Evolutionary conservation across 1,140 invertebrate species (phyloP).

Genomic region (Oryzaephilus surinamensis): DNA sequence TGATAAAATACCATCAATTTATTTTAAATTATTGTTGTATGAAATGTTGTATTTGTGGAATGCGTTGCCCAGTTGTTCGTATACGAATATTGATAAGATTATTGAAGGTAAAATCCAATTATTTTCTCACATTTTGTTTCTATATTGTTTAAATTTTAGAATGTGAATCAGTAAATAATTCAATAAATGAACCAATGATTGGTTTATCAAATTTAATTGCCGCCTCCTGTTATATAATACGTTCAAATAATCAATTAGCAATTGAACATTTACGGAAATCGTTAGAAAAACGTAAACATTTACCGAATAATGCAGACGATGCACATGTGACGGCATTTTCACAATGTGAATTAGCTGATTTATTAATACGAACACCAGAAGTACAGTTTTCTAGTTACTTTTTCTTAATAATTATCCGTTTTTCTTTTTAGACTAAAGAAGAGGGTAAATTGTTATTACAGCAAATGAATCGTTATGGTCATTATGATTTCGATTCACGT

Average conservation of each 20-base stretch:
- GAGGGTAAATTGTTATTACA: slow-evolving; percentile 42
- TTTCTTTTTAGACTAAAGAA: slow-evolving; percentile 39
- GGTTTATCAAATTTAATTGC: slow-evolving; percentile 45
- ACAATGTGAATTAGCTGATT: slow-evolving; percentile 51
- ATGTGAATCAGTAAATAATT: slow-evolving; percentile 20
- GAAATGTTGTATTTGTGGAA: slow-evolving; percentile 67
- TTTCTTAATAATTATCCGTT: slow-evolving; percentile 5
- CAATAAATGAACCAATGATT: slow-evolving; percentile 41
- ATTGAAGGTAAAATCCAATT: slow-evolving; percentile 34
- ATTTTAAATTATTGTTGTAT: slow-evolving; percentile 51
- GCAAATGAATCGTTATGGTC: slow-evolving; percentile 46
- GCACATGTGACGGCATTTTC: slow-evolving; percentile 57
- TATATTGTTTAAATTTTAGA: slow-evolving; percentile 12
- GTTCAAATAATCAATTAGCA: slow-evolving; percentile 43
- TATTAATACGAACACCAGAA: slow-evolving; percentile 40
- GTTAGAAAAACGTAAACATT: slow-evolving; percentile 7
- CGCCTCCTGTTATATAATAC: slow-evolving; percentile 40
- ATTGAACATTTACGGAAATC: slow-evolving; percentile 20
- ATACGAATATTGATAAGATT: slow-evolving; percentile 39
- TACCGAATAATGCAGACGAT: slow-evolving; percentile 38
- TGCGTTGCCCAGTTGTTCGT: slow-evolving; percentile 50
- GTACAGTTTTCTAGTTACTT: slow-evolving; percentile 30
- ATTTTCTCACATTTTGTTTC: neutral
- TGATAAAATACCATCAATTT: slow-evolving; percentile 23
- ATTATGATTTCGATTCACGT: slow-evolving; percentile 59